These are phyloP conservation scores for Chloroclysta siterata DNA, from an alignment of 2,888 invertebrate genomes.

Conservation along the genomic window DNA sequence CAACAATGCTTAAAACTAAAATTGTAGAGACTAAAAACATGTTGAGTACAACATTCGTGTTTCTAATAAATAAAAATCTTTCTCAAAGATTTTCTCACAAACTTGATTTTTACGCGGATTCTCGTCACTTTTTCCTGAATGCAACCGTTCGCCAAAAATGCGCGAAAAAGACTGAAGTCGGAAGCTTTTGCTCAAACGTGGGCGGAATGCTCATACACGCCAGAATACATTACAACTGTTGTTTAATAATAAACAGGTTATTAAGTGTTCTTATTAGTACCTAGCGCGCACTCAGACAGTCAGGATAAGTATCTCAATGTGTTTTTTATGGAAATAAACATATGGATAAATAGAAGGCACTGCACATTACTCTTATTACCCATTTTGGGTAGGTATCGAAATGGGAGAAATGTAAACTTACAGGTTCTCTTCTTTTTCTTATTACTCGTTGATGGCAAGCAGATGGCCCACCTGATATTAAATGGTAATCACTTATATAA, in stretches of 20 bases:
- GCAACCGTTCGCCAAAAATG: constrained; percentile 69
- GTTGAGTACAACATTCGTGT: constrained; percentile 57
- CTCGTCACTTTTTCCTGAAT: constrained; percentile 37
- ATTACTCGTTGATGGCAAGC: too few relatives aligned
- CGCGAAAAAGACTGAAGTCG: constrained; percentile 66
- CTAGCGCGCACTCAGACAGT: constrained; percentile 10
- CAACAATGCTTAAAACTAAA: constrained; percentile 56
- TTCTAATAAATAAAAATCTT: constrained; percentile 7
- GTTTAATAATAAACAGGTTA: constrained; percentile 51
- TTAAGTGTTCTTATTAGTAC: constrained; percentile 30
- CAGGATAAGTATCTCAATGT: too few relatives aligned
- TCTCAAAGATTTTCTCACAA: neutral
- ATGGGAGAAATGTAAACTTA: too few relatives aligned
- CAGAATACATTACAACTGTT: constrained; percentile 52
- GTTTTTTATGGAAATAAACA: too few relatives aligned
- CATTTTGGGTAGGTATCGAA: too few relatives aligned
- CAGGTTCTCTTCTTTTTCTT: too few relatives aligned
- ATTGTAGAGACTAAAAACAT: constrained; percentile 57
- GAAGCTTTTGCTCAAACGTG: constrained; percentile 55
- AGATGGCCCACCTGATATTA: too few relatives aligned
- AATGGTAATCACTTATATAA: too few relatives aligned
- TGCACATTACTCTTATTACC: too few relatives aligned
- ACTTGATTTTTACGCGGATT: constrained; percentile 5
- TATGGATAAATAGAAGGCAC: too few relatives aligned
- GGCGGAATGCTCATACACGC: constrained; percentile 55